Evolutionary conservation across 2,888 invertebrate species (phyloP).

Genomic region (Athrips mouffetella): DNA sequence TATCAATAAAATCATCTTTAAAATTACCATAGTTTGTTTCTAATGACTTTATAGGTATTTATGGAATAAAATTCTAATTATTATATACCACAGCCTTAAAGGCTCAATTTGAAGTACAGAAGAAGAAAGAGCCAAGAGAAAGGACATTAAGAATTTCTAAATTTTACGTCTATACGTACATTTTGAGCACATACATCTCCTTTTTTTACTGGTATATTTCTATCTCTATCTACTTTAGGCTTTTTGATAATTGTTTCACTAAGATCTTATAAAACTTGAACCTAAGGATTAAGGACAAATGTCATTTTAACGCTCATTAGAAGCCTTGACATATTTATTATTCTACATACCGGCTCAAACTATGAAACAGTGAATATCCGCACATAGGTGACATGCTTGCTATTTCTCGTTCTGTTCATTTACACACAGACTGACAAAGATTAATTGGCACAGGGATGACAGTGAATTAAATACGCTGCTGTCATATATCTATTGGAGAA

Average conservation of each 20-base stretch:
- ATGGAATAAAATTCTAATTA: conserved; percentile 21
- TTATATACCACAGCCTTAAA: conserved; percentile 62
- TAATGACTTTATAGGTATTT: conserved; percentile 9
- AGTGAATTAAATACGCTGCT: too few species aligned
- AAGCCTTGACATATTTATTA: too few species aligned
- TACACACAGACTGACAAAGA: too few species aligned
- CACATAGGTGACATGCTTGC: too few species aligned
- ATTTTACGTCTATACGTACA: conserved; percentile 43
- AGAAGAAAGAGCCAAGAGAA: conserved; percentile 39
- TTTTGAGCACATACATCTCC: conserved; percentile 58
- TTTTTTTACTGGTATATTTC: conserved; percentile 8
- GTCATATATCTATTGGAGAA: too few species aligned
- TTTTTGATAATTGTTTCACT: too few species aligned
- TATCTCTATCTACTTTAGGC: conserved; percentile 11
- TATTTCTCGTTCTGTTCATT: too few species aligned
- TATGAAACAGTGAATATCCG: too few species aligned
- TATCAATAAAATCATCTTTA: background rate
- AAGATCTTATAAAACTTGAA: too few species aligned
- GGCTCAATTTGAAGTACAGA: conserved; percentile 46
- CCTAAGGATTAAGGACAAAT: background rate
- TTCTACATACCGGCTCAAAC: too few species aligned
- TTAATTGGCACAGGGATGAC: too few species aligned
- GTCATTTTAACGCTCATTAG: background rate
- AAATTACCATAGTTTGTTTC: background rate
- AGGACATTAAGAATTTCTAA: conserved; percentile 43